Conservation (phyloP, 1,140 invertebrate genomes). For the Ruditapes philippinarum region DNA sequence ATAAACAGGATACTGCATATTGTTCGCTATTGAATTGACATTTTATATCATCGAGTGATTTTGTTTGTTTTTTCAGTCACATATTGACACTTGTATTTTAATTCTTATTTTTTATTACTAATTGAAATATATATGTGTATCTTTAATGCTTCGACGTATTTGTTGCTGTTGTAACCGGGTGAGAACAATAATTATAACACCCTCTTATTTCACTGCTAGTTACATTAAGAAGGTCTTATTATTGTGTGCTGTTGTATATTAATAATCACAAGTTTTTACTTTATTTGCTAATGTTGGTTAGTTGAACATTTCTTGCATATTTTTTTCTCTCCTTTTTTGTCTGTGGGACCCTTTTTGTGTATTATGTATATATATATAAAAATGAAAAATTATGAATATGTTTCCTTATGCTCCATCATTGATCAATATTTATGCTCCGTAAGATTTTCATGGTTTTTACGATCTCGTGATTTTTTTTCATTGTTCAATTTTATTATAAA, state of each 20-base stretch:
- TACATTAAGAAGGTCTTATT: neutral
- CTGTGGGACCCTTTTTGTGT: constrained; percentile 39
- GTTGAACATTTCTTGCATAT: constrained; percentile 11
- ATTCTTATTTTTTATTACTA: neutral
- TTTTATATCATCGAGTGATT: too few species aligned
- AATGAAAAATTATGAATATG: constrained; percentile 63
- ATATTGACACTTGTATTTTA: too few species aligned
- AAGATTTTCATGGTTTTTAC: neutral
- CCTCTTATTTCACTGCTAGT: neutral
- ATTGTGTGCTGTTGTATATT: constrained; percentile 38
- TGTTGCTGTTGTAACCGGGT: neutral
- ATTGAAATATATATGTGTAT: neutral
- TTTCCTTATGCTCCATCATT: constrained; percentile 59
- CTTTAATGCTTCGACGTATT: too few species aligned
- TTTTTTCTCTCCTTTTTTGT: constrained; percentile 24
- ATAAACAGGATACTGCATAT: too few species aligned
- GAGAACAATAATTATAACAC: neutral
- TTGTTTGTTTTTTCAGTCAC: too few species aligned
- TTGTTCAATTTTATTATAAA: constrained; percentile 3
- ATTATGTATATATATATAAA: constrained; percentile 49
- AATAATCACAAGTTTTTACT: neutral
- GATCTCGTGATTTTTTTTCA: constrained; percentile 28
- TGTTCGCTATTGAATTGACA: too few species aligned
- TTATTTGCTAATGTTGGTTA: constrained; percentile 16
- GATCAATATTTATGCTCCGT: constrained; percentile 14